Evolutionary conservation across 1,140 invertebrate genomes (phyloP), one percentile per base, ranked within the genome.

Genomic region (Eriocheir sinensis): DNA sequence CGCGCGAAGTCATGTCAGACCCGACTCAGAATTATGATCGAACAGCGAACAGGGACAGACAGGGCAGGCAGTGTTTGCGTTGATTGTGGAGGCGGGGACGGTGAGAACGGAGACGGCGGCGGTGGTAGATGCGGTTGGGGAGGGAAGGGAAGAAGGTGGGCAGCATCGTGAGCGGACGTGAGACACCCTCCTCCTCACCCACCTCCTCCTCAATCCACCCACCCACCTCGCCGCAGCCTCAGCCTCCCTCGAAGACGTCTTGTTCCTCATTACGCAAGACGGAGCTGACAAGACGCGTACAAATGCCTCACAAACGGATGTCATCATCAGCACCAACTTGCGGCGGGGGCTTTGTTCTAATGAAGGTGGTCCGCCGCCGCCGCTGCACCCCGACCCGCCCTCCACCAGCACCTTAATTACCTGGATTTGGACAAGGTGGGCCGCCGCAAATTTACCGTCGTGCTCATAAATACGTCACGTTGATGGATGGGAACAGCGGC

Each of bases 401-500:
- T 44, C 88, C 21, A 72, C 60, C n/a, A 30, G 2, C n/a, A 44
- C 88, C 44, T n/a, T 53, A 89, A 89, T 89, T 89, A 89, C 88
- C 88, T 40, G 9, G 88, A 89, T 89, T 89, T 89, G 36, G 88
- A 89, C 88, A 89, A 89, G 41, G 53, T 89, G 44, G 41, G 41
- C 36, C 88, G 34, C 88, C 41, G 88, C 88, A 89, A 89, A 48
- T 53, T 53, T 89, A 89, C 44, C 40, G 41, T 53, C 53, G 88
- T 89, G 83, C 88, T 89, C 88, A 89, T 89, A 89, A 89, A 89
- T 89, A 89, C 53, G 88, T 41, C 88, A 53, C 15, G 2, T 21
- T 89, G 88, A 89, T 89, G 41, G 41, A 89, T 89, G 88, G 32
- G 41, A 32, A 34, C 88, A 89, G 41, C 15, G 9, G 27, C 88